Percentiles rank a stretch among this genome's conserved stretches.
Conservation (phyloP, 2,888 invertebrate genomes). For the Steromphala cineraria region DNA sequence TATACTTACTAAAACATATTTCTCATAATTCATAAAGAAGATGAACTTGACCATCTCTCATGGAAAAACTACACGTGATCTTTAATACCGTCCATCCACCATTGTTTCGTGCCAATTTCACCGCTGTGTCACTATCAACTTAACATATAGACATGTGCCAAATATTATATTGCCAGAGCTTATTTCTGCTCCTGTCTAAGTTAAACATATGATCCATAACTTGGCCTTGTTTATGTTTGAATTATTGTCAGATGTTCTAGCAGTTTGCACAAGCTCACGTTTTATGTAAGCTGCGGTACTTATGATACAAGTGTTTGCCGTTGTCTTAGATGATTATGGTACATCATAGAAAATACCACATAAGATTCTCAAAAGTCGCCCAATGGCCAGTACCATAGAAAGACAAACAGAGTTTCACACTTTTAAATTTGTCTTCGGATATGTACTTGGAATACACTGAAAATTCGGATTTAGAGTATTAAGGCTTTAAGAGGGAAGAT, state of each 20-base stretch:
- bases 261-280: constrained; percentile 3
- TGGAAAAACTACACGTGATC: background rate
- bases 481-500: background rate
- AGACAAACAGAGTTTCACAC: background rate
- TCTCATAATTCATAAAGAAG: no score
- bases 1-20: no score
- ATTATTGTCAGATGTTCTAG: background rate
- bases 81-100: background rate
- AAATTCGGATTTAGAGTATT: background rate
- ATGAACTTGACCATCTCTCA: no score
- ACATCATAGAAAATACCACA: background rate
- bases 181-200: background rate
- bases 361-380: background rate
- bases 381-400: no score
- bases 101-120: background rate
- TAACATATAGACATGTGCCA: background rate
- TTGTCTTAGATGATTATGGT: background rate
- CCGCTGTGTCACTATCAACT: background rate
- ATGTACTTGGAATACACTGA: background rate
- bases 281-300: background rate
- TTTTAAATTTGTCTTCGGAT: background rate
- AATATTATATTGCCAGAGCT: background rate
- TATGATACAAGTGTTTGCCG: background rate
- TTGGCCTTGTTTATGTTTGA: background rate
- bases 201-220: background rate